A percentile compares a stretch with the other conserved stretches of the same genome.
These are phyloP conservation scores for Ormyrus nitidulus DNA, from an alignment of 2,888 invertebrate species.

Conservation along the genomic window DNA sequence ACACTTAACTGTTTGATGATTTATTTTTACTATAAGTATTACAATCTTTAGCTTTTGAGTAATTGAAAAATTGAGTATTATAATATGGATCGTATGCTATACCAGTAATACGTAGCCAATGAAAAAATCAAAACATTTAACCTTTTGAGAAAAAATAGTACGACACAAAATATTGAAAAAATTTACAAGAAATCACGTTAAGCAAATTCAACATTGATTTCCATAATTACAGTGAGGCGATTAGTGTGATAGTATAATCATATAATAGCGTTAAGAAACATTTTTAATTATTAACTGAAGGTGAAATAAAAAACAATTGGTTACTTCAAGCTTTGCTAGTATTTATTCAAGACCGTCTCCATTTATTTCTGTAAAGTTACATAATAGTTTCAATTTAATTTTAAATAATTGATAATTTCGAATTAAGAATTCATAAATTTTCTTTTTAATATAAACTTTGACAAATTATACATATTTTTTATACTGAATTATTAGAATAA, in stretches of 20 bases:
- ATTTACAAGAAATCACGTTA: not conserved
- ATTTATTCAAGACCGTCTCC: slow-evolving; percentile 2
- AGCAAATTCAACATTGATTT: slow-evolving; percentile 41
- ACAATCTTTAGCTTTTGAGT: too few relatives aligned
- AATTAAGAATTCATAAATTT: not conserved
- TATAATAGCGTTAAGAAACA: slow-evolving; percentile 51
- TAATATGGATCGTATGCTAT: too few relatives aligned
- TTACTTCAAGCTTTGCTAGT: slow-evolving; percentile 32
- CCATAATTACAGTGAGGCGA: slow-evolving; percentile 45
- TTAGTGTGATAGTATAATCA: slow-evolving; percentile 54
- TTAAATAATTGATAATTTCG: not conserved
- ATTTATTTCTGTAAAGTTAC: not conserved
- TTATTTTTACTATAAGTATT: too few relatives aligned
- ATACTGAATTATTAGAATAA: too few relatives aligned
- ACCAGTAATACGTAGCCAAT: too few relatives aligned
- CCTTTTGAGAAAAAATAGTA: too few relatives aligned
- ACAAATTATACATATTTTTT: too few relatives aligned
- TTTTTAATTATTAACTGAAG: slow-evolving; percentile 54
- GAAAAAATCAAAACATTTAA: too few relatives aligned
- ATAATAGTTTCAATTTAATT: not conserved
- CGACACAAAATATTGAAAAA: not conserved
- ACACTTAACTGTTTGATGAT: too few relatives aligned
- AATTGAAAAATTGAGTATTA: too few relatives aligned
- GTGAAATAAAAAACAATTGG: slow-evolving; percentile 53
- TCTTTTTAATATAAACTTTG: not conserved